These are phyloP conservation scores for Alfaro cultratus DNA, from an alignment of 2,797 vertebrate genomes.

Conservation along the genomic window DNA sequence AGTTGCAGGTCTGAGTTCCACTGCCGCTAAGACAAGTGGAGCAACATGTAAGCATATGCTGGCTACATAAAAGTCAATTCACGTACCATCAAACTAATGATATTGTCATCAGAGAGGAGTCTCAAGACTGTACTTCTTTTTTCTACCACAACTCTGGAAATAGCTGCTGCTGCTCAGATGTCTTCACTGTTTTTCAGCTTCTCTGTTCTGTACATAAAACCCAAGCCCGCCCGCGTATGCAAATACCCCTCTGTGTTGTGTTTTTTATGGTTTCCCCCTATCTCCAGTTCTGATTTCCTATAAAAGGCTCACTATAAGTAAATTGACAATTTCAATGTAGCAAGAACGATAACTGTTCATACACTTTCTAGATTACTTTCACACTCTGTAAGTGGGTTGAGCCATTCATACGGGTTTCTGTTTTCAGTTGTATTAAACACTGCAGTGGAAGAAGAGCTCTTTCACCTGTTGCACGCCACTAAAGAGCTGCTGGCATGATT, in stretches of 20 bases:
- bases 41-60: neutral
- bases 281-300: slow-evolving; percentile 80
- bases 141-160: slow-evolving; percentile 16
- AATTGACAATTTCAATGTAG: slow-evolving; percentile 71
- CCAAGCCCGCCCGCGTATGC: slow-evolving; percentile 66
- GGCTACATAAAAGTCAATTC: neutral
- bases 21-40: neutral
- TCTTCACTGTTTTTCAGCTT: slow-evolving; percentile 56
- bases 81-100: neutral
- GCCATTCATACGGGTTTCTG: slow-evolving; percentile 70
- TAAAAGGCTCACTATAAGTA: slow-evolving; percentile 76
- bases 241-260: slow-evolving; percentile 74
- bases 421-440: slow-evolving; percentile 77
- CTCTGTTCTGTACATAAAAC: slow-evolving; percentile 51
- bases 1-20: neutral
- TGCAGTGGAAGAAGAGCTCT: slow-evolving; percentile 63
- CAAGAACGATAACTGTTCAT: slow-evolving; percentile 42
- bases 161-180: slow-evolving; percentile 27
- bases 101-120: slow-evolving; percentile 1
- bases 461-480: slow-evolving; percentile 66
- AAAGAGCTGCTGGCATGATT: slow-evolving; percentile 58
- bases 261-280: slow-evolving; percentile 76
- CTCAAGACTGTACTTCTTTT: slow-evolving; percentile 4
- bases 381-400: slow-evolving; percentile 36
- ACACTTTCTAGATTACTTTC: slow-evolving; percentile 55